These are phyloP conservation scores for Spongilla lacustris DNA, from an alignment of 37 sponge, comb jelly and placozoan genomes.

Conservation along the genomic window DNA sequence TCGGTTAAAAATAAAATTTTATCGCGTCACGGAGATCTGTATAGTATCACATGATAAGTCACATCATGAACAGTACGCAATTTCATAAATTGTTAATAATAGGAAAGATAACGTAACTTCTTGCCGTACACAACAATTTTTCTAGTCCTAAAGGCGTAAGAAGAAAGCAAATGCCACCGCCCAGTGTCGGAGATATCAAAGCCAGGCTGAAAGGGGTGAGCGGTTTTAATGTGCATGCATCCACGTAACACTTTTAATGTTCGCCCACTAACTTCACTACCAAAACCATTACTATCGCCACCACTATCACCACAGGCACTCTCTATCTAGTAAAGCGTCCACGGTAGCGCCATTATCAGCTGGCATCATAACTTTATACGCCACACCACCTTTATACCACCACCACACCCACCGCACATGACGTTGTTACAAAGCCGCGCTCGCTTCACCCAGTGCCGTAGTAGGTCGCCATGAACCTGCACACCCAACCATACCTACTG, in stretches of 20 bases:
- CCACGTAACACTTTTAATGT: not conserved
- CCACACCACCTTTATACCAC: too few species aligned
- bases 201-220: constrained; percentile 37
- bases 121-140: not conserved
- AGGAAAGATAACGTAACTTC: not conserved
- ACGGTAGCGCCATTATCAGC: not conserved
- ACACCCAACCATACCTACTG: too few species aligned
- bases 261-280: not conserved
- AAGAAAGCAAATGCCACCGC: not conserved
- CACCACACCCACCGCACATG: too few species aligned
- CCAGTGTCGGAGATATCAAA: constrained; percentile 18
- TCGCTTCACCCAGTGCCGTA: too few species aligned
- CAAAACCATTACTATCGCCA: not conserved
- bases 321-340: not conserved
- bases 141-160: not conserved
- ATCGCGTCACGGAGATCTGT: not conserved
- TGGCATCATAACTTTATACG: too few species aligned
- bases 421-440: too few species aligned
- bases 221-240: not conserved
- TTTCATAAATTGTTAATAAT: not conserved
- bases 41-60: not conserved
- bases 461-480: too few species aligned
- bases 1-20: not conserved
- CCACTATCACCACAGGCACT: not conserved
- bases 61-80: not conserved